Base-by-base conservation (phyloP, 2,113 vertebrate species). In the Centrocercus urophasianus region DNA sequence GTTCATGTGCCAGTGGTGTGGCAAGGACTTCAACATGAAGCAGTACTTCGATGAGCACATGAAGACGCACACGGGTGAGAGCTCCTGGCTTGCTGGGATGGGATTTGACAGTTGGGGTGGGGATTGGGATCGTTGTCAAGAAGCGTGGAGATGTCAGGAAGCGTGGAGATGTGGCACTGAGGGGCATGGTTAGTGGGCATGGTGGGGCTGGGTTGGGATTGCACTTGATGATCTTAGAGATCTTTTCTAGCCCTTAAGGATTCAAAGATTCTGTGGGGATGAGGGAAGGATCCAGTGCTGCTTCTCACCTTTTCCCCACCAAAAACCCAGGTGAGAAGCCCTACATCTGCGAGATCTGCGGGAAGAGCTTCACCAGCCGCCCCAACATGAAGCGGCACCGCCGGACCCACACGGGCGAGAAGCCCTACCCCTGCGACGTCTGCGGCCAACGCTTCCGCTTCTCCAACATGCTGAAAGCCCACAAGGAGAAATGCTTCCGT, bases 381-480 rank as follows among this genome's bases (percentile, higher is more conserved):
- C 99, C 99, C 95, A 99, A 99, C 98, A 99, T 99, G 99, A 99
- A 99, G 97, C 98, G 99, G 38, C 99, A 99, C 95, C 98, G 99
- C 77, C 98, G 99, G 95, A 99, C 99, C 5, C 99, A 99, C 98
- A 99, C 99, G 0, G 99, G 99, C 5, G 99, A 99, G 97, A 99
- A 99, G 97, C 99, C 99, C 0, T 99, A 99, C 93, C 99, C 99
- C 3, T 99, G 99, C 14, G 99, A 99, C 43, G 98, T 99, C 76
- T 99, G 99, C 1, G 99, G 99, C 74, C 99, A 99, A 85, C 98
- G 99, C 89, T 99, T 99, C 97, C 99, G 99, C 91, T 99, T 99
- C 98, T 99, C 99, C 98, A 99, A 99, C 98, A 99, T 99, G 99
- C 99, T 99, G 87, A 99, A 99, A 93, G 99, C 99, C 8, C 99